Percentiles rank a stretch among this genome's conserved stretches.
Conservation (phyloP, 2,113 vertebrate genomes). For the Sakesphorus luctuosus region DNA sequence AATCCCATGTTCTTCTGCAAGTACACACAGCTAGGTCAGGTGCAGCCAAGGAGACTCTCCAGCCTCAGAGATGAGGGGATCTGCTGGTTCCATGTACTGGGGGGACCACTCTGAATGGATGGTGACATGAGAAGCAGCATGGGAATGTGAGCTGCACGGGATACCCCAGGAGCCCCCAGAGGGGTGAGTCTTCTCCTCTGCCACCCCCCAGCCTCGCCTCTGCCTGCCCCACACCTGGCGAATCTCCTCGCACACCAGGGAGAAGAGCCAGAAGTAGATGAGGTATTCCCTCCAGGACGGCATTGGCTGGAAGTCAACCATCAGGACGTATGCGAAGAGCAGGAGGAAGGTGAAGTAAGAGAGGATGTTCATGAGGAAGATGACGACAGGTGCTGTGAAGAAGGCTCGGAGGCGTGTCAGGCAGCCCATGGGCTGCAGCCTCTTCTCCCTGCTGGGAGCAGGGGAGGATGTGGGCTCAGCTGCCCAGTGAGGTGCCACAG, state of each 20-base stretch:
- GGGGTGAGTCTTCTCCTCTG: neutral
- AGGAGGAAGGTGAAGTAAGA: conserved; percentile 93
- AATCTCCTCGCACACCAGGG: conserved; percentile 90
- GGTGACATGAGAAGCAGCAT: neutral
- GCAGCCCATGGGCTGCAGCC: conserved; percentile 50
- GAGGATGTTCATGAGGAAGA: conserved; percentile 91
- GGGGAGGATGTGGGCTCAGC: neutral
- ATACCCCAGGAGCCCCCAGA: neutral
- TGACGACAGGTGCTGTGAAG: conserved; percentile 83
- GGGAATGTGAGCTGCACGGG: fast-evolving
- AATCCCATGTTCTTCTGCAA: neutral
- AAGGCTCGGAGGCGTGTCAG: conserved; percentile 75
- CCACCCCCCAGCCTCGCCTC: neutral
- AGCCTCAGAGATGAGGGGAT: fast-evolving
- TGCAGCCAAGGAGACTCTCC: neutral
- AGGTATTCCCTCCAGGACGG: conserved; percentile 84
- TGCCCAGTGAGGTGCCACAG: fast-evolving
- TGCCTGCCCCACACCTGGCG: conserved; percentile 82
- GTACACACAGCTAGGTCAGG: neutral
- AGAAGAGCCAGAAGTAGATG: conserved; percentile 91
- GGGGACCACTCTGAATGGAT: neutral
- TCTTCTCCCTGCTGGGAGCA: conserved; percentile 40
- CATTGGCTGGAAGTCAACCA: conserved; percentile 89
- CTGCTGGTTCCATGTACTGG: neutral
- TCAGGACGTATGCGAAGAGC: conserved; percentile 90